Conservation (phyloP, 2,113 vertebrate genomes). For the Dromiciops gliroides region DNA sequence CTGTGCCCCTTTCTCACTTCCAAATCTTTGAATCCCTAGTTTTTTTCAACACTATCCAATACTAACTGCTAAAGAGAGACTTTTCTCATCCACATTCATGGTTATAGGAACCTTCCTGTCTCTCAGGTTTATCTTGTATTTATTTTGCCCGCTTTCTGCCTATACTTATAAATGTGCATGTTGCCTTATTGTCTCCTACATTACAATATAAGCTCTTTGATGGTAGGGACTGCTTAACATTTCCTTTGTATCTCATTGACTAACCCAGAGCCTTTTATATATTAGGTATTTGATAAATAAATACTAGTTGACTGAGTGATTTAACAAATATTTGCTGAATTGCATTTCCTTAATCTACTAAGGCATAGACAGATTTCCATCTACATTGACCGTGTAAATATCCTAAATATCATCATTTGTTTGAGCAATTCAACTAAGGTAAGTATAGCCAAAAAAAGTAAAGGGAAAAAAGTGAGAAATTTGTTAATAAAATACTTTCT, state of each 20-base stretch:
- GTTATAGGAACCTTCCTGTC: neutral
- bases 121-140: neutral
- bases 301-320: neutral
- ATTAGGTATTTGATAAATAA: neutral
- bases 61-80: neutral
- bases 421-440: neutral
- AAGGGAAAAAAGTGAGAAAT: accelerated
- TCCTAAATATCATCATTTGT: neutral
- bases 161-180: neutral
- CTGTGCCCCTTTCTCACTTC: neutral
- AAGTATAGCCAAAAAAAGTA: neutral
- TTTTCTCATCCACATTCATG: neutral
- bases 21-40: neutral
- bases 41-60: neutral
- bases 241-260: neutral
- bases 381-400: neutral
- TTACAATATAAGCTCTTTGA: neutral
- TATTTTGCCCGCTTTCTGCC: neutral
- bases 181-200: too few relatives aligned
- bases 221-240: too few relatives aligned
- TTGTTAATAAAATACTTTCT: neutral
- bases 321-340: neutral
- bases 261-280: neutral
- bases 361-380: neutral
- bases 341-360: neutral